Conservation (phyloP, 2,113 vertebrate species). For the Theristicus caerulescens region DNA sequence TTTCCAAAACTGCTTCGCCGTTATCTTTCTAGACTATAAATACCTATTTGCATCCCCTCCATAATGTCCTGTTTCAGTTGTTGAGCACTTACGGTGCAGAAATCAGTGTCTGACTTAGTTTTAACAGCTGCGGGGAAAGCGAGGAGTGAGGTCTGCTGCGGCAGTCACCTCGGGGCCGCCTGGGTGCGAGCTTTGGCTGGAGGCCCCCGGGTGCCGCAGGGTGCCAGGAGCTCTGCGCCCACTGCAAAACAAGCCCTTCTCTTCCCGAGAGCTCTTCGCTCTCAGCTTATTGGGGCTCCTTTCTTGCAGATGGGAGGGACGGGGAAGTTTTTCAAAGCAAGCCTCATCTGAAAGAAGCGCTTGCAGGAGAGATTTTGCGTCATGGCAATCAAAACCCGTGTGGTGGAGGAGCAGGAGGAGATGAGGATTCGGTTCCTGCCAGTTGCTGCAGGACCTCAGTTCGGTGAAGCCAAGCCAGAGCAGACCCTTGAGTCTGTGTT, state of each 20-base stretch:
- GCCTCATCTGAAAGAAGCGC: accelerated
- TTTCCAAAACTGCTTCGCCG: neutral
- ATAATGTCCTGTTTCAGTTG: neutral
- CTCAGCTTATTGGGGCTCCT: accelerated
- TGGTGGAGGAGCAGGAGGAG: neutral
- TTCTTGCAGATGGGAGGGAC: neutral
- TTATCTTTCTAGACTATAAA: neutral
- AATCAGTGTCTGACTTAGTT: neutral
- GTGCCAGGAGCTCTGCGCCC: accelerated
- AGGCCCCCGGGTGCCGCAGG: neutral
- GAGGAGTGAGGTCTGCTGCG: neutral
- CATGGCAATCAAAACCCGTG: accelerated
- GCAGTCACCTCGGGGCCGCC: neutral
- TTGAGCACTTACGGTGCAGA: neutral
- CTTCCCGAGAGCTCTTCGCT: accelerated
- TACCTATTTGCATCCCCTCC: neutral
- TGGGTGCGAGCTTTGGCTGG: accelerated
- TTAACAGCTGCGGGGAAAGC: accelerated
- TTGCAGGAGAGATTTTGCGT: neutral
- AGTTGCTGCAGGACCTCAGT: neutral
- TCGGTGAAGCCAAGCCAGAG: neutral
- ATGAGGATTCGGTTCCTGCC: neutral
- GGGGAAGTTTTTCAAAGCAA: accelerated
- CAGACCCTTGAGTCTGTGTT: neutral
- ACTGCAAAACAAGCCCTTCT: accelerated